Evolutionary conservation across 53 echinoderm and acorn worm species (phyloP).

Genomic region (Actinopyga echinites): DNA sequence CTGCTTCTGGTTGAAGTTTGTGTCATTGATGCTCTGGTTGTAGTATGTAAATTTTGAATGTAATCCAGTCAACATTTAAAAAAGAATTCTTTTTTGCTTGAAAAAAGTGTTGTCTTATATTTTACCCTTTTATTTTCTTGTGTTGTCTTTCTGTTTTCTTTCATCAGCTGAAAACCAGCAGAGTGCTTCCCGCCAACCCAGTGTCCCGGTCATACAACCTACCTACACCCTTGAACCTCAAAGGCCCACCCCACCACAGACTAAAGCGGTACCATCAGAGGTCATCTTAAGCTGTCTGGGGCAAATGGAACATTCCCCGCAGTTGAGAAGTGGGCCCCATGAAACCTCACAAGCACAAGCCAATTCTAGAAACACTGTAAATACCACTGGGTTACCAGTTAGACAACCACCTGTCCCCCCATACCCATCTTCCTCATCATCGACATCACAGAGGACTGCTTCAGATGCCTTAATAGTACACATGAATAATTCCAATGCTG

Average conservation of each 20-base stretch:
- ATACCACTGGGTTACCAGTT: background rate
- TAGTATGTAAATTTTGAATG: no score
- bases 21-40: no score
- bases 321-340: no score
- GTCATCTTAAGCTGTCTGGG: slow-evolving; percentile 25
- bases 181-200: background rate
- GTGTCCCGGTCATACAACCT: background rate
- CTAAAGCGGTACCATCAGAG: slow-evolving; percentile 50
- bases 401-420: background rate
- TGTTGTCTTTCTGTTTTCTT: background rate
- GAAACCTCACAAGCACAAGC: background rate
- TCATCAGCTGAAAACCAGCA: background rate
- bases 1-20: no score
- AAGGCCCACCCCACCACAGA: slow-evolving; percentile 51
- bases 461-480: slow-evolving; percentile 32
- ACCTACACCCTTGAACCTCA: slow-evolving; percentile 28
- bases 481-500: slow-evolving; percentile 2
- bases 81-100: no score
- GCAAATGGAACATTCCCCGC: slow-evolving; percentile 33
- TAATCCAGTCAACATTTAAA: no score
- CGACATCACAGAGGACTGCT: background rate
- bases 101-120: no score
- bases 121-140: no score
- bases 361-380: background rate
- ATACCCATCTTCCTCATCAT: background rate